Conservation (phyloP, 2,888 invertebrate species). For the Micoletzkya japonica region DNA sequence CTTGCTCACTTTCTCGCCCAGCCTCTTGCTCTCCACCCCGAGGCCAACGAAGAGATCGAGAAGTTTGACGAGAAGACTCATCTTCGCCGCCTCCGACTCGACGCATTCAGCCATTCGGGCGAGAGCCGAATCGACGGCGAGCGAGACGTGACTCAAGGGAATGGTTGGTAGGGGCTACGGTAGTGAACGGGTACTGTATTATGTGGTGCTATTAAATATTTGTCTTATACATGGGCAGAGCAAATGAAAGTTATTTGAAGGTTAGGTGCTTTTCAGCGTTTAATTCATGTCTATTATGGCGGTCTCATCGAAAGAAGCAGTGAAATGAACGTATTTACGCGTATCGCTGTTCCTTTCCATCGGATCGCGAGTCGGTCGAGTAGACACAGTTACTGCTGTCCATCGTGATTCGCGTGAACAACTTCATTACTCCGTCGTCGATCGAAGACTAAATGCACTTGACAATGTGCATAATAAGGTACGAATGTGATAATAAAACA, state of each 20-base stretch:
- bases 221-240: no score
- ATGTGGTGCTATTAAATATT: no score
- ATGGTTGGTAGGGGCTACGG: not conserved
- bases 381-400: conserved; percentile 72
- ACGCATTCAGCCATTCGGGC: conserved; percentile 94
- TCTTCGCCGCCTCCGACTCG: conserved; percentile 75
- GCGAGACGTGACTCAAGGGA: conserved; percentile 78
- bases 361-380: conserved; percentile 41
- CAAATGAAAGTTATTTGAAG: no score
- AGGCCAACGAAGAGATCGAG: conserved; percentile 95
- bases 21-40: conserved; percentile 92
- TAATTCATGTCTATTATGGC: no score
- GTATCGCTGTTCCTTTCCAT: conserved; percentile 48
- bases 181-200: no score
- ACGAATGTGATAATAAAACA: not conserved
- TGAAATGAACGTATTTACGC: conserved; percentile 38
- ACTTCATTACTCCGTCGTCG: conserved; percentile 94
- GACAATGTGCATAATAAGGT: not conserved
- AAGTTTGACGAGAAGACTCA: conserved; percentile 70
- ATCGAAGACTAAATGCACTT: conserved; percentile 68
- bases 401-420: conserved; percentile 93
- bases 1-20: conserved; percentile 84
- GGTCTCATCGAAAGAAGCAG: no score
- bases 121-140: conserved; percentile 91
- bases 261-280: no score